Evolutionary conservation across 1,140 invertebrate species (phyloP), one percentile per base, ranked within the genome.

Genomic region (Drosophila biarmipes): DNA sequence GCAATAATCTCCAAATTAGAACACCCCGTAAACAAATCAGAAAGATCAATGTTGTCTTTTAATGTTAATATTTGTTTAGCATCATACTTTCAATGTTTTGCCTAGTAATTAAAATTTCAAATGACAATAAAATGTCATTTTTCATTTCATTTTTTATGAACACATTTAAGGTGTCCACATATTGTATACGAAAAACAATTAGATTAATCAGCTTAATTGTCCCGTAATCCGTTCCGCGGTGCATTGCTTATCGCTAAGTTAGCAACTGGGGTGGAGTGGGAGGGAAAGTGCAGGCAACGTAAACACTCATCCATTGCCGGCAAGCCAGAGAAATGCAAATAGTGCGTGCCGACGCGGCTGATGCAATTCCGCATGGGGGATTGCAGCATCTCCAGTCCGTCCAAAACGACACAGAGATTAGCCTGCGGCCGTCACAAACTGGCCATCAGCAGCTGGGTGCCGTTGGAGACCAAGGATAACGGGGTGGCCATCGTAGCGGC

Each of bases 331-430:
- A 64, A 55, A 69, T 17, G 43, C 19, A 10, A 35, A 19, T 57
- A 11, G 45, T 45, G 74, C 31, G 40, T 19, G 56, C 31, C 17
- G 15, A 56, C 35, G 34, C 34, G 73, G 74, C 80, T 82, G 80
- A 82, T 82, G 80, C 69, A 82, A 82, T 82, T 42, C 63, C 38
- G 40, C 8, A 38, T 45, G 27, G 53, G 52, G 31, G 43, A 69
- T 82, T 82, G 64, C 80, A 78, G 69, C 73, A 81, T 53, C 43
- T 49, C 12, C 52, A 55, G 62, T 37, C 66, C 17, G 52, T 49
- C 12, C 52, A 55, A 62, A 42, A 71, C 17, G 52, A 43, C 71
- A 24, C 45, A 14, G 46, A 38, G 51, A 53, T 58, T 61, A 48
- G 40, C n/a, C 12, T 10, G 14, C 24, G 17, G 35, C 46, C n/a